Evolutionary conservation across 2,113 vertebrate species (phyloP), one percentile per base, ranked within the genome.

Genomic region (Engystomops pustulosus): DNA sequence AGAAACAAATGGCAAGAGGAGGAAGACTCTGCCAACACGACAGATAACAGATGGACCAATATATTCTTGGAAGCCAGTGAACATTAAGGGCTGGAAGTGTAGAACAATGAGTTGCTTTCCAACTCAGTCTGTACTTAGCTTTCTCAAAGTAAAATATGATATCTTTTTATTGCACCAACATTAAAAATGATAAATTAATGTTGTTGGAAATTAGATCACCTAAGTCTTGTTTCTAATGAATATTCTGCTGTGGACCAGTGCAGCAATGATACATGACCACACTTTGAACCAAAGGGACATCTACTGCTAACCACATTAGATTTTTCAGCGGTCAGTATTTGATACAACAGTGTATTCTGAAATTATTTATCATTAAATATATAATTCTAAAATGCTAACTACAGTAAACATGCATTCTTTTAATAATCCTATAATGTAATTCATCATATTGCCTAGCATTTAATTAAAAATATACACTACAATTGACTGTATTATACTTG

Each of bases 41-140:
- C 53, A 75, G 81, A 83, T 83, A 83, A 83, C 81, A 83, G 81
- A 83, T 83, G 81, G 81, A 65, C 81, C 53, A 83, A 75, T 83
- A 83, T 83, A 83, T 83, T 83, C 81, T 83, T 83, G 81, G 81
- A 83, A 83, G 81, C 70, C 81, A 32, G 8, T 62, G 81, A 62
- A 83, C 81, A 83, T 62, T 75, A 83, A 75, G 69, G 72, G 70
- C 70, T 83, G 69, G 81, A 83, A 75, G 38, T 41, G 60, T 45
- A 62, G 81, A 49, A 75, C 81, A 83, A 75, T 75, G 81, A 74
- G 38, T 75, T 75, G 53, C 41, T 11, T 74, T 83, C 36, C 70
- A 75, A 75, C 36, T 58, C 70, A 65, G 38, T 23, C 55, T 83
- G 81, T 34, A 83, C 53, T 72, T 74, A 75, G 81, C 70, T 75